Evolutionary conservation across 2,888 invertebrate genomes (phyloP).

Genomic region (Deroplatys truncata): DNA sequence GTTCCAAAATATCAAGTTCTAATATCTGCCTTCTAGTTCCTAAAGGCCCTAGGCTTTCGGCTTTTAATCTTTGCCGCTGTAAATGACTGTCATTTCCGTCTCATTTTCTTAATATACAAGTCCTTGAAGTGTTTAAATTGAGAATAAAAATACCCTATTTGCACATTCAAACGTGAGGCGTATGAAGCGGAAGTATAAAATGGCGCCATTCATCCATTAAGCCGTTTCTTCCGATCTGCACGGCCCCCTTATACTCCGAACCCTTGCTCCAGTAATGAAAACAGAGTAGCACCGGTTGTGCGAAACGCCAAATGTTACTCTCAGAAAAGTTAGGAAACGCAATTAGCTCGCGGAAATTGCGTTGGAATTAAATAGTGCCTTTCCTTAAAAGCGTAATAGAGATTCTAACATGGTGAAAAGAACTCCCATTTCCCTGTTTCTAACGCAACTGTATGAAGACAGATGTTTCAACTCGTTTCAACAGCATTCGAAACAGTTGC

Average conservation of each 20-base stretch:
- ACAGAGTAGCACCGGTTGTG: not conserved
- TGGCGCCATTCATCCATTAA: not conserved
- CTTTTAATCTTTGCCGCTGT: no score
- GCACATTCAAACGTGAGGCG: no score
- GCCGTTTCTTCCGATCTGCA: not conserved
- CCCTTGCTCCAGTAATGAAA: not conserved
- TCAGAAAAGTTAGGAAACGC: not conserved
- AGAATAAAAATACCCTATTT: no score
- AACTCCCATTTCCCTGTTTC: not conserved
- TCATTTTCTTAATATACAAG: no score
- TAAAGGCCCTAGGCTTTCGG: no score
- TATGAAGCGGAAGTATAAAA: no score
- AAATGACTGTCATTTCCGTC: no score
- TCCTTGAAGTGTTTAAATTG: no score
- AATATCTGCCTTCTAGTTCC: no score
- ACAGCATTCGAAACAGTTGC: no score
- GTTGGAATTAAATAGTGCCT: not conserved
- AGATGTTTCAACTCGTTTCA: not conserved
- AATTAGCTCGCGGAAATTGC: not conserved
- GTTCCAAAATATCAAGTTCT: no score
- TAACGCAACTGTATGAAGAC: not conserved
- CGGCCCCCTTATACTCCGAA: not conserved
- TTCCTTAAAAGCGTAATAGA: not conserved
- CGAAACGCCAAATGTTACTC: not conserved
- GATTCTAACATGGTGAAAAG: not conserved